Conservation (phyloP, 2,888 invertebrate genomes). For the Thera obeliscata region DNA sequence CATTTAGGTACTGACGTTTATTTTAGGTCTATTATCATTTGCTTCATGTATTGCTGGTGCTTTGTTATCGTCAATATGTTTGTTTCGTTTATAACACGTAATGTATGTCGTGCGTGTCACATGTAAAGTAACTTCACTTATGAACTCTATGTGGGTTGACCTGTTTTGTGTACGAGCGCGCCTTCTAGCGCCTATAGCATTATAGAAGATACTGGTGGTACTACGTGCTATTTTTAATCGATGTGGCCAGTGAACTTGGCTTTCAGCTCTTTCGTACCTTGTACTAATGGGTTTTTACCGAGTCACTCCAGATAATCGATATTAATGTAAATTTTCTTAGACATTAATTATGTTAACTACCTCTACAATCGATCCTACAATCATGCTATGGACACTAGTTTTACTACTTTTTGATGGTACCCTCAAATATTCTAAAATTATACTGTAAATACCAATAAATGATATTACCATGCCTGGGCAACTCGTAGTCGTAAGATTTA, state of each 20-base stretch:
- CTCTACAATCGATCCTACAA: too few relatives aligned
- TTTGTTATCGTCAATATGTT: neutral
- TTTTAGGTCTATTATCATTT: constrained; percentile 14
- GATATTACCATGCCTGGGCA: too few relatives aligned
- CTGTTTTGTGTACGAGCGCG: constrained; percentile 1
- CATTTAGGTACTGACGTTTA: constrained; percentile 5
- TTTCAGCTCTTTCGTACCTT: neutral
- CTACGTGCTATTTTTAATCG: neutral
- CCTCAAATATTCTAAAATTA: too few relatives aligned
- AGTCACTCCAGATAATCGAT: neutral
- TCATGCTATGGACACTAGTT: too few relatives aligned
- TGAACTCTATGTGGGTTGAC: constrained; percentile 1
- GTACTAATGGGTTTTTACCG: neutral
- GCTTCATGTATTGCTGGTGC: neutral
- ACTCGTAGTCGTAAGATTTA: too few relatives aligned
- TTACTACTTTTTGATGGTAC: too few relatives aligned
- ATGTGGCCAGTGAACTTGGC: neutral
- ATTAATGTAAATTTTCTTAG: neutral
- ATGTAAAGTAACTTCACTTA: neutral
- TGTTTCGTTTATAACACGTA: neutral
- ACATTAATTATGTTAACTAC: too few relatives aligned
- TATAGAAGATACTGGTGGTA: neutral
- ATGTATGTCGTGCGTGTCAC: neutral
- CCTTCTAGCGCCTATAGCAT: neutral
- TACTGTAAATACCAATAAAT: too few relatives aligned